Evolutionary conservation across 2,113 vertebrate species (phyloP).

Genomic region (Myxocyprinus asiaticus): DNA sequence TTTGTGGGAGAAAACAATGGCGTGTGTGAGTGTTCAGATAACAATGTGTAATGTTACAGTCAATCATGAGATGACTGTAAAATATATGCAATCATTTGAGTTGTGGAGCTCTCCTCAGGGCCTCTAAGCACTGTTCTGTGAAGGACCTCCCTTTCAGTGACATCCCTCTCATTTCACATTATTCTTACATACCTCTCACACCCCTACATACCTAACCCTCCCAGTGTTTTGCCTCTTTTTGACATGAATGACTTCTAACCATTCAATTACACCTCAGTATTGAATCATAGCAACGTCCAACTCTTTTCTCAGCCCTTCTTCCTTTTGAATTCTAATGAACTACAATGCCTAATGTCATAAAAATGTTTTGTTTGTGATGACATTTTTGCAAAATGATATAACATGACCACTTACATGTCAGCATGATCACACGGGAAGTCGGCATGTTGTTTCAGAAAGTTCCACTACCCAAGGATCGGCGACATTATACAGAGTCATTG

Average conservation of each 20-base stretch:
- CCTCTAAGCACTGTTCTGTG: not conserved
- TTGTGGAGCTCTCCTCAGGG: not conserved
- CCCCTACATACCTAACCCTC: not conserved
- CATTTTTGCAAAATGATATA: no score
- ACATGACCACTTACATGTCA: no score
- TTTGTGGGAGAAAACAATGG: not conserved
- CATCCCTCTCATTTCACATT: not conserved
- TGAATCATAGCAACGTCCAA: not conserved
- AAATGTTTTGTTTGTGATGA: no score
- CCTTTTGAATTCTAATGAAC: not conserved
- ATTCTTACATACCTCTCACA: not conserved
- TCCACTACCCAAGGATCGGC: no score
- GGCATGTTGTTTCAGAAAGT: no score
- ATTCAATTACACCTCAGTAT: not conserved
- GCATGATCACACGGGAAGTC: no score
- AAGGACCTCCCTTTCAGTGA: no score
- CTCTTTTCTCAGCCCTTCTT: not conserved
- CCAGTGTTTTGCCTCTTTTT: not conserved
- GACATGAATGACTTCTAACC: not conserved
- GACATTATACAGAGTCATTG: no score
- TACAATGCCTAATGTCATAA: no score
- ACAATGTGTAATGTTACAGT: not conserved
- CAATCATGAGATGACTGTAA: constrained; percentile 1
- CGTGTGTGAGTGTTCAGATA: not conserved
- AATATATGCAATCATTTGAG: constrained; percentile 1